These are phyloP conservation scores for Onthophagus sagittarius DNA, from an alignment of 2,888 invertebrate genomes.

Conservation along the genomic window DNA sequence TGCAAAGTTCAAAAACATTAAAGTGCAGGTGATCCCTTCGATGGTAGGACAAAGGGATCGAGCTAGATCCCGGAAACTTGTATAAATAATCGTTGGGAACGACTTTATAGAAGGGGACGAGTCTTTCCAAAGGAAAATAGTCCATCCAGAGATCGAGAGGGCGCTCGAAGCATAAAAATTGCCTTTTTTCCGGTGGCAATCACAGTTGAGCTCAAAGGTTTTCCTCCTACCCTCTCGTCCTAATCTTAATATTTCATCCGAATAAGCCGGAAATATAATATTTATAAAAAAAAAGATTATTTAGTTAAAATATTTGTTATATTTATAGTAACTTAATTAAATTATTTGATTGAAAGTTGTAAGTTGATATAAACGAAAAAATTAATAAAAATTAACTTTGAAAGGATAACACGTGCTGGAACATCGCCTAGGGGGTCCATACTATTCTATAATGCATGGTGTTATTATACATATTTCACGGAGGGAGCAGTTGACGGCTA, in stretches of 20 bases:
- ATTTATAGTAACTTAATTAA: too few species aligned
- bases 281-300: too few species aligned
- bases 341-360: too few species aligned
- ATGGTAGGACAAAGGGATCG: neutral
- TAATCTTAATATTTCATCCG: constrained; percentile 41
- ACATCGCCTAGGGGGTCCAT: neutral
- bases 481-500: constrained; percentile 34
- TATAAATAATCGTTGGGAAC: neutral
- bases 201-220: constrained; percentile 38
- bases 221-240: constrained; percentile 28
- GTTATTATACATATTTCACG: constrained; percentile 46
- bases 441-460: constrained; percentile 41
- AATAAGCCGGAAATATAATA: constrained; percentile 4
- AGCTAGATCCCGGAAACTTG: neutral
- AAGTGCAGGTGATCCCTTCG: neutral
- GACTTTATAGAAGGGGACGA: neutral
- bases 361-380: neutral
- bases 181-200: constrained; percentile 42
- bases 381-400: neutral
- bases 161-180: constrained; percentile 44
- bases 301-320: too few species aligned
- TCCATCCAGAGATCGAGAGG: constrained; percentile 33
- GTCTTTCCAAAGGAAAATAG: constrained; percentile 25
- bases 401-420: neutral
- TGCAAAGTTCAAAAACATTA: neutral